A percentile compares a stretch with the other conserved stretches of the same genome.
Evolutionary conservation across 1,140 invertebrate genomes (phyloP).

Genomic region (Trichomalopsis sarcophagae): DNA sequence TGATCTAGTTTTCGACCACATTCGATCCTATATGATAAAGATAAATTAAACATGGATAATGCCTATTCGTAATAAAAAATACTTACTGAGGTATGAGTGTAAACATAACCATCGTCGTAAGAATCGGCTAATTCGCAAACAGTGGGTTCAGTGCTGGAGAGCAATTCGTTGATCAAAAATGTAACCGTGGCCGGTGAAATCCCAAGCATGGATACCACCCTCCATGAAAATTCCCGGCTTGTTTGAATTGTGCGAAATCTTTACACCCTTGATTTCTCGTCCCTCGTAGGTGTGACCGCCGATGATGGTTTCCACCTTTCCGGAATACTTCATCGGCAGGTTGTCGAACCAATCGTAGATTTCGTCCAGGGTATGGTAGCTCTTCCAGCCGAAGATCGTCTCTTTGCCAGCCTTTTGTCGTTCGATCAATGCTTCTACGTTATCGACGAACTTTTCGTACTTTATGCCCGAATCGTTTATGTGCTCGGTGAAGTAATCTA

Average conservation of each 20-base stretch:
- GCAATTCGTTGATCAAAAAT: slow-evolving; percentile 80
- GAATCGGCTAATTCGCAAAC: slow-evolving; percentile 74
- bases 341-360: slow-evolving; percentile 72
- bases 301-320: slow-evolving; percentile 72
- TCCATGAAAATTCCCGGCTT: slow-evolving; percentile 77
- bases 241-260: slow-evolving; percentile 71
- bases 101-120: slow-evolving; percentile 86
- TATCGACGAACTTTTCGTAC: slow-evolving; percentile 52
- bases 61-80: too few species aligned
- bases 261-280: slow-evolving; percentile 78
- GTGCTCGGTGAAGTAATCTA: slow-evolving; percentile 51
- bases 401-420: slow-evolving; percentile 40
- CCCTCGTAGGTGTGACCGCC: slow-evolving; percentile 78
- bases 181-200: slow-evolving; percentile 83
- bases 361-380: slow-evolving; percentile 73
- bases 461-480: slow-evolving; percentile 48
- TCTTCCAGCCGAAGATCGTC: slow-evolving; percentile 65
- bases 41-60: too few species aligned
- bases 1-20: slow-evolving; percentile 18
- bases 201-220: slow-evolving; percentile 83
- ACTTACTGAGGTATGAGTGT: slow-evolving; percentile 77
- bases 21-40: not conserved
- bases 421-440: slow-evolving; percentile 59
- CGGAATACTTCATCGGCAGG: slow-evolving; percentile 69
- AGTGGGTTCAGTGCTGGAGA: slow-evolving; percentile 73